Base-by-base conservation (phyloP, 2,888 invertebrate genomes). In the Leucozona laternaria region DNA sequence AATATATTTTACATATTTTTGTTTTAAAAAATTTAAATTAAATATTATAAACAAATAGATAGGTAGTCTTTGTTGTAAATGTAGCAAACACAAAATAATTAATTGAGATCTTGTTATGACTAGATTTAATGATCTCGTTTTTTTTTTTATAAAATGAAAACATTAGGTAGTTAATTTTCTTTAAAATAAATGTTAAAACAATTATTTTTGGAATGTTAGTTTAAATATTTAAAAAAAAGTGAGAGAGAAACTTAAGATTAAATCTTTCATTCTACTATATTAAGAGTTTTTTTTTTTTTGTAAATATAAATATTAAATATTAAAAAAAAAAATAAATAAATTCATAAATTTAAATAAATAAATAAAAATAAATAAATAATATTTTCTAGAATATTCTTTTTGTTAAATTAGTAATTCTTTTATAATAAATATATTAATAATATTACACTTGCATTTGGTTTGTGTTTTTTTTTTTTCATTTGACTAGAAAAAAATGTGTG, bases 401-500 rank as follows among this genome's bases (percentile, higher is more conserved):
- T 78, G 57, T 75, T 45, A 15, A 48, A 17, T 43, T 22, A 60
- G 25, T 43, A 73, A 43, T 22, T 60, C 48, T 45, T 34, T 66
- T 31, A n/a, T 45, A 45, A 73, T 53, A 83, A 84, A 83, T 37
- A 57, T 76, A 73, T 31, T 48, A 55, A 70, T 50, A 75, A 86
- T 86, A 86, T 86, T 82, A 86, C 82, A 86, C 82, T 75, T 50
- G 62, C 45, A 64, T 70, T 70, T 79, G 78, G 75, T 73, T 73
- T 60, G 60, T 50, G 22, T 22, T 86, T 55, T 66, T 86, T 76
- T 80, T 76, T 86, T 66, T 79, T 86, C 88, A 88, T 88, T 88
- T 89, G 89, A 89, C 89, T 89, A 89, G 89, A 88, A 88, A 89
- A 89, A 77, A 64, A 55, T 85, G 43, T 68, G 66, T 83, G 82